These are phyloP conservation scores for Piezodorus guildinii DNA, from an alignment of 1,140 invertebrate genomes.

Conservation along the genomic window DNA sequence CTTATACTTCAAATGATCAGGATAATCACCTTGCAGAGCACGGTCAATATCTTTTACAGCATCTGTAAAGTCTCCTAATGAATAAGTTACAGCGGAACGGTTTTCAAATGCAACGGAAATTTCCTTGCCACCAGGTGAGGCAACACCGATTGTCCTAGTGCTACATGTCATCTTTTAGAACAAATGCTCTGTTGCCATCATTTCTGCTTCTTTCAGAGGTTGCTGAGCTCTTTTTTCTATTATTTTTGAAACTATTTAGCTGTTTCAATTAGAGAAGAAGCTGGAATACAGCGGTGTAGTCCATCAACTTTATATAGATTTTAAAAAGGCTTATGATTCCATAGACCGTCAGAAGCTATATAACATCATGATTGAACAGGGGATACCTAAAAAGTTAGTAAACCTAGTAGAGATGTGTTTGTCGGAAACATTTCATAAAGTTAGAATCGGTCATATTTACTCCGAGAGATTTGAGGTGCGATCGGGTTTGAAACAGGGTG, in stretches of 20 bases:
- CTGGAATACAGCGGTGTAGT: no score
- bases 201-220: slow-evolving; percentile 20
- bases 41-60: slow-evolving; percentile 40
- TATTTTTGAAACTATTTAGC: not conserved
- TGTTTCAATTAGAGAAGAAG: no score
- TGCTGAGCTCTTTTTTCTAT: slow-evolving; percentile 3
- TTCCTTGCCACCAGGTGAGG: slow-evolving; percentile 32
- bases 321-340: no score
- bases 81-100: slow-evolving; percentile 31
- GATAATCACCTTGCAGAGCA: slow-evolving; percentile 28
- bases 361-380: no score
- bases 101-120: slow-evolving; percentile 56
- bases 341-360: no score
- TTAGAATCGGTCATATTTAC: no score
- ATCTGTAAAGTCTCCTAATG: slow-evolving; percentile 41
- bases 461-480: no score
- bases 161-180: slow-evolving; percentile 20
- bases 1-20: slow-evolving; percentile 28
- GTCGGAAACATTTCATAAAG: no score
- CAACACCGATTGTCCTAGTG: slow-evolving; percentile 25
- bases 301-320: no score
- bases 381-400: no score
- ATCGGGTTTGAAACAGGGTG: no score
- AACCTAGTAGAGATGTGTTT: no score
- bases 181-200: slow-evolving; percentile 26